Conservation (phyloP, 2,888 invertebrate species). For the Synanthedon tipuliformis region DNA sequence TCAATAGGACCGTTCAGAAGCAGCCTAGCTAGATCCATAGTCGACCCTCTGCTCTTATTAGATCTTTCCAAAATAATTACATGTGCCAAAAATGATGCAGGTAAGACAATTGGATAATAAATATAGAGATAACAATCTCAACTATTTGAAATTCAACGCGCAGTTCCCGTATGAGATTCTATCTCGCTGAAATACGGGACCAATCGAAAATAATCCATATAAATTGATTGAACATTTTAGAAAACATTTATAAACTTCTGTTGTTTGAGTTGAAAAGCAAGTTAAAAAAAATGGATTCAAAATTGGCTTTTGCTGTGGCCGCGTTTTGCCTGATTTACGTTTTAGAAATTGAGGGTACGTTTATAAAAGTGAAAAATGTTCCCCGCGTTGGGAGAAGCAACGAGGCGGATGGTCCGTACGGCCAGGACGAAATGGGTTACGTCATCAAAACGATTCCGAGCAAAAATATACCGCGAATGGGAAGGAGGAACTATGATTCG, state of each 20-base stretch:
- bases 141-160: neutral
- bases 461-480: slow-evolving; percentile 62
- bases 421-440: slow-evolving; percentile 49
- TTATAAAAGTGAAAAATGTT: slow-evolving; percentile 58
- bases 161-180: neutral
- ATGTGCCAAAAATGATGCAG: too few species aligned
- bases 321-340: slow-evolving; percentile 38
- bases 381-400: slow-evolving; percentile 58
- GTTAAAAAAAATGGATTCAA: slow-evolving; percentile 37
- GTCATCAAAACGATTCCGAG: slow-evolving; percentile 53
- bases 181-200: slow-evolving; percentile 27
- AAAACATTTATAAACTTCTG: neutral
- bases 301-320: slow-evolving; percentile 19
- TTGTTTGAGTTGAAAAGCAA: slow-evolving; percentile 12
- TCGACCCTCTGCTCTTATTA: too few species aligned
- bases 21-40: too few species aligned
- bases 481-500: slow-evolving; percentile 57
- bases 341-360: slow-evolving; percentile 37
- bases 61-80: too few species aligned
- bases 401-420: slow-evolving; percentile 44
- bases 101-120: too few species aligned
- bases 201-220: slow-evolving; percentile 34
- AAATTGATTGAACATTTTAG: slow-evolving; percentile 15
- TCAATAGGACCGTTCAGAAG: too few species aligned
- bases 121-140: neutral